A percentile compares a stretch with the other conserved stretches of the same genome.
phyloP scores from a whole-genome alignment of 2,113 vertebrate species.

The Corynorhinus townsendii region DNA sequence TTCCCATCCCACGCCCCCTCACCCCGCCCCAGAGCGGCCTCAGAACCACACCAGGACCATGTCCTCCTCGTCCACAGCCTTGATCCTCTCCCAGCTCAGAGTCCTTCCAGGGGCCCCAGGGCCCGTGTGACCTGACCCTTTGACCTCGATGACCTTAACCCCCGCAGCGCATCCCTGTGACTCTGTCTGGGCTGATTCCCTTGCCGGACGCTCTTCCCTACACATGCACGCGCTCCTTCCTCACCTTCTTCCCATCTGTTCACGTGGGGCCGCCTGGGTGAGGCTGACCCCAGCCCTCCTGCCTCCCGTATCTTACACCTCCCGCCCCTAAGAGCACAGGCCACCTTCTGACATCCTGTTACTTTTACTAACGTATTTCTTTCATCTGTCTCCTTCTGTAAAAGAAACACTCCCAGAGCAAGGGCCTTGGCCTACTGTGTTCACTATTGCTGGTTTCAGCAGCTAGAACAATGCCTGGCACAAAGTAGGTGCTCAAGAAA shows the following conservation, averaged over 20 bases:
- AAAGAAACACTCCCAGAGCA: not conserved
- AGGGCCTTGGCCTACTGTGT: not conserved
- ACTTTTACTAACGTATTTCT: not conserved
- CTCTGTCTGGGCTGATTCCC: not conserved
- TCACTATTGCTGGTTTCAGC: not conserved
- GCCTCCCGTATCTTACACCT: rapidly evolving
- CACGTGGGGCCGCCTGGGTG: not conserved
- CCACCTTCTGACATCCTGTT: not conserved
- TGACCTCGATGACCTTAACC: not conserved
- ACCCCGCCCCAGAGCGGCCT: not conserved
- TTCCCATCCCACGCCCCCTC: not conserved
- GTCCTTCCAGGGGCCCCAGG: not conserved
- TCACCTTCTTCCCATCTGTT: not conserved
- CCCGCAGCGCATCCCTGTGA: too few species aligned
- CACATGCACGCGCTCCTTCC: rapidly evolving
- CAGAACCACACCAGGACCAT: not conserved
- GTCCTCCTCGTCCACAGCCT: not conserved
- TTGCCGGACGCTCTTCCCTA: not conserved
- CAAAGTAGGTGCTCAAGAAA: not conserved
- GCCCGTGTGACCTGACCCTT: not conserved
- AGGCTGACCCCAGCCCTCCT: rapidly evolving
- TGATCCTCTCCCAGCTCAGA: not conserved
- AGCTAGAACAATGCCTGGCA: not conserved
- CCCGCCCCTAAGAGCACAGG: not conserved
- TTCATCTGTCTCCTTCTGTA: not conserved